Percentiles rank a stretch among this genome's conserved stretches.
Evolutionary conservation across 2,113 vertebrate genomes (phyloP).

Genomic region (Mesitornis unicolor): DNA sequence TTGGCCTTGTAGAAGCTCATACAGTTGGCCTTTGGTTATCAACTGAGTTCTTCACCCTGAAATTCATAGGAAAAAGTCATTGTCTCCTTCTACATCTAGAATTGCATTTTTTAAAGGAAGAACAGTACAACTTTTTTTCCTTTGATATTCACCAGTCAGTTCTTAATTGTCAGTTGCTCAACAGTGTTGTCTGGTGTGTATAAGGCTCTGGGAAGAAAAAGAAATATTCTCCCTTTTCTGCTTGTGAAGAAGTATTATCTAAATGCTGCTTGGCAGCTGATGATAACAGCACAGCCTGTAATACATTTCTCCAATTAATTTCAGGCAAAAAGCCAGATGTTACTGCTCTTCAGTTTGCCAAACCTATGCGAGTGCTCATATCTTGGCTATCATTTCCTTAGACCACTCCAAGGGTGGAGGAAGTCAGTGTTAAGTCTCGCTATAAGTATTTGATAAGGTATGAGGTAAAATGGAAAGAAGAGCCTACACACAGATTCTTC

Average conservation of each 20-base stretch:
- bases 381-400: background rate
- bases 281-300: constrained; percentile 52
- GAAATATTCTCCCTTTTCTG: background rate
- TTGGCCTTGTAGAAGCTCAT: too few relatives aligned
- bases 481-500: background rate
- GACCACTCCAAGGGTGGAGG: background rate
- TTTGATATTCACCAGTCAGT: background rate
- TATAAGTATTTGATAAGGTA: background rate
- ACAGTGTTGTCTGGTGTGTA: background rate
- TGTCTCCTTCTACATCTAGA: background rate
- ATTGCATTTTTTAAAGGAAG: background rate
- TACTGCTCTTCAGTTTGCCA: constrained; percentile 2
- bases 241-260: constrained; percentile 31
- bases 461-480: background rate
- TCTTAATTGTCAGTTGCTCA: background rate
- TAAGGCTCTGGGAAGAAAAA: background rate
- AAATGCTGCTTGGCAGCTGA: constrained; percentile 55
- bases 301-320: constrained; percentile 58
- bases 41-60: background rate
- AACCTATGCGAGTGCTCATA: background rate
- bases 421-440: background rate
- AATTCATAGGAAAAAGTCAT: background rate
- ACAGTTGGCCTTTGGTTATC: background rate
- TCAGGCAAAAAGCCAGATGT: constrained; percentile 52
- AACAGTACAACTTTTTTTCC: background rate